phyloP scores from a whole-genome alignment of 2,888 invertebrate genomes.

The Stenurella melanura region DNA sequence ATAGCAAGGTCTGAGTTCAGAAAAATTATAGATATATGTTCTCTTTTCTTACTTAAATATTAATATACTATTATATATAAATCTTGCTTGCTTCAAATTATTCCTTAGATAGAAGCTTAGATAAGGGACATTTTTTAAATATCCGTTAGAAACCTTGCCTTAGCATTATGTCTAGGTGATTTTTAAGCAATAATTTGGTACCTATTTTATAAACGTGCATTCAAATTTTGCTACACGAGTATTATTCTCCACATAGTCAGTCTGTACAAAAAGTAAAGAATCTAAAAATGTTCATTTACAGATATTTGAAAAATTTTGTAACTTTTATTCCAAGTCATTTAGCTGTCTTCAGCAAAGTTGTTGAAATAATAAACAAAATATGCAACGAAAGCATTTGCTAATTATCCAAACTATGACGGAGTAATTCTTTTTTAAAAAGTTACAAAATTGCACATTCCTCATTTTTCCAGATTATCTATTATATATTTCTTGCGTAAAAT shows the following conservation, averaged over 20 bases:
- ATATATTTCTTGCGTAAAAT: slow-evolving; percentile 30
- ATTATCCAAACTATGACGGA: slow-evolving; percentile 15
- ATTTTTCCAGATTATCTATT: slow-evolving; percentile 54
- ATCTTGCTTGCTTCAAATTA: background rate
- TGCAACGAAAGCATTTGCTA: slow-evolving; percentile 48
- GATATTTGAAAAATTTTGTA: slow-evolving; percentile 51
- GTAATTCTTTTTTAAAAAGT: slow-evolving; percentile 23
- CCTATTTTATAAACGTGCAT: background rate
- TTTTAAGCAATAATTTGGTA: slow-evolving; percentile 35
- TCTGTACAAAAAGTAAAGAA: slow-evolving; percentile 27
- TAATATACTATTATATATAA: too few relatives aligned
- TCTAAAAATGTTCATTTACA: background rate
- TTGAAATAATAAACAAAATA: slow-evolving; percentile 44
- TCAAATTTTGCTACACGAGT: background rate
- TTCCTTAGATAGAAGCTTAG: too few relatives aligned
- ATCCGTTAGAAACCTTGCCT: background rate
- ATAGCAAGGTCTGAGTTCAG: too few relatives aligned
- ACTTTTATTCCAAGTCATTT: slow-evolving; percentile 47
- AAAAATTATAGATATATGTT: too few relatives aligned
- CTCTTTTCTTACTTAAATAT: too few relatives aligned
- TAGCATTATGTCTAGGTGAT: background rate
- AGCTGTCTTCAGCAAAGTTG: slow-evolving; percentile 35
- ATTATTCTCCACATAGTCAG: slow-evolving; percentile 39
- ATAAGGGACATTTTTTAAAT: background rate
- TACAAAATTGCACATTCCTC: slow-evolving; percentile 56